These are phyloP conservation scores for Pocillopora meandrina DNA, from an alignment of 92 coral and sea anemone genomes.

Conservation along the genomic window DNA sequence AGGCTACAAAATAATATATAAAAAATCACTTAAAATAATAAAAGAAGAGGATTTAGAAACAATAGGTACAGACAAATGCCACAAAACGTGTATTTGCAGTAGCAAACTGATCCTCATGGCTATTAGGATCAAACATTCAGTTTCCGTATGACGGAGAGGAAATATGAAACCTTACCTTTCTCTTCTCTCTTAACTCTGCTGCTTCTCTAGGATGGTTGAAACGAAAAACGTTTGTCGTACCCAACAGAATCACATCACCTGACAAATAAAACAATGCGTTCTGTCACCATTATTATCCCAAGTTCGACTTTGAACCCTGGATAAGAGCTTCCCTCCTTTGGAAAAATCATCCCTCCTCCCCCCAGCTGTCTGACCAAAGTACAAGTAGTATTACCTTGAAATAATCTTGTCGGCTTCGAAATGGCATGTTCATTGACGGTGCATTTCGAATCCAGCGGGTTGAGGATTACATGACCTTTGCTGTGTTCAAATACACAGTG, in stretches of 20 bases:
- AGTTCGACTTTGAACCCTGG: no score
- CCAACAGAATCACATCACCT: constrained; percentile 98
- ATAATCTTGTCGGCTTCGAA: constrained; percentile 84
- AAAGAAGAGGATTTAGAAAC: no score
- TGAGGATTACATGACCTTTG: constrained; percentile 78
- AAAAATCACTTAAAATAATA: no score
- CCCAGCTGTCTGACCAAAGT: no score
- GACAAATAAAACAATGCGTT: background rate
- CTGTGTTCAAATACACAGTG: constrained; percentile 87
- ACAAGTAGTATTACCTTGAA: constrained; percentile 71
- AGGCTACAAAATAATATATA: no score
- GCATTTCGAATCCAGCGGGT: constrained; percentile 88
- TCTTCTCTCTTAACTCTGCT: constrained; percentile 92
- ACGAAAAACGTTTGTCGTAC: constrained; percentile 87
- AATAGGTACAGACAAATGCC: no score
- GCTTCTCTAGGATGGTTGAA: constrained; percentile 98
- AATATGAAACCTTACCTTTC: constrained; percentile 68
- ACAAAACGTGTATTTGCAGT: no score
- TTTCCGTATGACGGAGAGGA: background rate
- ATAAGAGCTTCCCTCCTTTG: no score
- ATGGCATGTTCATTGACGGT: constrained; percentile 81
- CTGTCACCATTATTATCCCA: no score
- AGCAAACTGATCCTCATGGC: no score
- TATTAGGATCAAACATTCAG: background rate
- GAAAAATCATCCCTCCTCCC: no score